Evolutionary conservation across 2,888 invertebrate genomes (phyloP), one percentile per base, ranked within the genome.

Genomic region (Ctena decussata): DNA sequence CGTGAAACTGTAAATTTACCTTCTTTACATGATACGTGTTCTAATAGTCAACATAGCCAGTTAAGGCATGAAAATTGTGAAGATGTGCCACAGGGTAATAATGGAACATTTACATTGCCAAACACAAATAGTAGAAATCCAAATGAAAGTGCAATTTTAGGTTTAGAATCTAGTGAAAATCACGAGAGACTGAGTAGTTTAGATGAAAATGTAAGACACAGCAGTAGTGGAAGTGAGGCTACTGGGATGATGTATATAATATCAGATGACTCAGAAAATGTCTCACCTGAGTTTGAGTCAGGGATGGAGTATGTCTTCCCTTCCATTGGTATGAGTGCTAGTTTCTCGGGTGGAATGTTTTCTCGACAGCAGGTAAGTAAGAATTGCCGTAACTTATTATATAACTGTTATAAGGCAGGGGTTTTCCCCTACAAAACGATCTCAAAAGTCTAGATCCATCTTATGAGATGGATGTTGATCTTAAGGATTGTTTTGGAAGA

Each of bases 191-290:
- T 35, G 6, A 35, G 18, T 32, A 35, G 11, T 65, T 30, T 35
- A 21, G 65, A 35, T 35, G 65, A 35, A 30, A 24, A 15, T 18
- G 21, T 18, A 1, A 44, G 80, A 60, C 77, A 82, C 30, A 85
- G 85, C 24, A 85, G 85, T 73, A 85, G 83, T 82, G 86, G 82
- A 53, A 84, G 84, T 82, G 86, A 84, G 30, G 74, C 86, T 12
- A 73, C 77, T 73, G 86, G 80, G 27, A 69, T 82, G 60, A 35
- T 84, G 11, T 82, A 77, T 60, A 71, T 65, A 21, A 30, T 82
- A 44, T 88, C 88, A 21, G 80, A 84, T 75, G 85, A 80, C 0
- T 85, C 88, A 18, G 85, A 88, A 60, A 69, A 84, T 60, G 69
- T 81, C 27, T 87, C 87, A 18, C 83, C 87, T 0, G 85, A 87